Base-by-base conservation (phyloP, 2,797 vertebrate species). In the Pipistrellus pygmaeus region DNA sequence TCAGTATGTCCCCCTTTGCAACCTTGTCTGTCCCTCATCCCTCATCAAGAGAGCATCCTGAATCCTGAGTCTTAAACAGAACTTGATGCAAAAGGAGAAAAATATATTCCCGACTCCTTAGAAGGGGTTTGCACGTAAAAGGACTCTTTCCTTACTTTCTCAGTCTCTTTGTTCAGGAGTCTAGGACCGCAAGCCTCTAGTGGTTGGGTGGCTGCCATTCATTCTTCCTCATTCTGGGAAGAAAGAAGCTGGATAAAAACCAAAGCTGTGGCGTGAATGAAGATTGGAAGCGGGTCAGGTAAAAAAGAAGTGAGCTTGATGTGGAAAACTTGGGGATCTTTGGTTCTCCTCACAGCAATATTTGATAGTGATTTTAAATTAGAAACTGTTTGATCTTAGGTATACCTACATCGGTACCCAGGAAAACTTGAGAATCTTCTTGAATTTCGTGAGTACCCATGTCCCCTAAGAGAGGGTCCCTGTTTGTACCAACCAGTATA, bases 1-100 rank as follows among this genome's bases (percentile, higher is more conserved):
- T 96, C 92, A 92, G 92, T 82, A 81, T 93, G 91, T 94, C 85
- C 88, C 96, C 85, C 92, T 93, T 97, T 97, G 95, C 97, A 97
- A 97, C 96, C 96, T 60, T 23, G 92, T 0, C 9, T 91, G 95
- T 95, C 97, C 96, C 71, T 17, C 97, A 95, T 96, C 97, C 96
- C 68, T 17, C 97, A 89, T 97, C 77, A 75, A 92, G 96, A 97
- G 80, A 62, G 38, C 97, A 97, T 98, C 96, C 95, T 90, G 60
- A 32, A 96, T 93, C 86, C 96, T 81, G 82, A 77, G 9, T 85
- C 0, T 96, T 93, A 92, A 98, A 82, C 91, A 97, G 92, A 96
- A 97, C 93, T 90, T 48, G 0, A 62, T 35, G 91, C 81, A 90
- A 64, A 72, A 90, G 84, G 75, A 95, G 30, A 80, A 97, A 95